Evolutionary conservation across 1,140 invertebrate species (phyloP).

Genomic region (Camponotus floridanus): DNA sequence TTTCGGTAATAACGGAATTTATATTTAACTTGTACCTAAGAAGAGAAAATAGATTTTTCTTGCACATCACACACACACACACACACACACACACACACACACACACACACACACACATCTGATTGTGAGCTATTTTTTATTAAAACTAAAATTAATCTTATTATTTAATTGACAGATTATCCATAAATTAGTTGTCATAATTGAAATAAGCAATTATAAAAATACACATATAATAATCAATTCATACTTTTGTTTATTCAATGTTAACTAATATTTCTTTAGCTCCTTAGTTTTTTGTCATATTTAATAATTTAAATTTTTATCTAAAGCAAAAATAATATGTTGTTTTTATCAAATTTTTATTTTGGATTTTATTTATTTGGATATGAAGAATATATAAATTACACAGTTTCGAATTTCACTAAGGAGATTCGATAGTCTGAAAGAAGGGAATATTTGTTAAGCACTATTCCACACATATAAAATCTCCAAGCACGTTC

Average conservation of each 20-base stretch:
- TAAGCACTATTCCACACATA: background rate
- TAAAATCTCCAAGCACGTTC: background rate
- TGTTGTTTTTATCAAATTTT: too few relatives aligned
- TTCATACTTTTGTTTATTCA: background rate
- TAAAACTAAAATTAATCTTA: background rate
- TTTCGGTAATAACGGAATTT: conserved; percentile 3
- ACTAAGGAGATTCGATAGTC: background rate
- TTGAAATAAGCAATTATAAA: conserved; percentile 1
- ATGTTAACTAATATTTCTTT: background rate
- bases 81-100: background rate
- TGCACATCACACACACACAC: background rate
- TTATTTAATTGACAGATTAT: background rate
- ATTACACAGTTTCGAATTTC: background rate
- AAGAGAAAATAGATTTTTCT: background rate
- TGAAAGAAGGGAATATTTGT: background rate
- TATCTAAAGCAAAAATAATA: too few relatives aligned
- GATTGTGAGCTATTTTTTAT: background rate
- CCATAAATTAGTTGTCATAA: background rate
- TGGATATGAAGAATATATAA: background rate
- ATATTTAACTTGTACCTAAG: background rate
- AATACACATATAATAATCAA: background rate
- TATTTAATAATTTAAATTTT: background rate
- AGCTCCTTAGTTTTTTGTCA: background rate
- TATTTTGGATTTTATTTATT: too few relatives aligned
- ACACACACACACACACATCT: background rate